Evolutionary conservation across 2,797 vertebrate genomes (phyloP), one percentile per base, ranked within the genome.

Genomic region (Lepidocolaptes lacrymiger): DNA sequence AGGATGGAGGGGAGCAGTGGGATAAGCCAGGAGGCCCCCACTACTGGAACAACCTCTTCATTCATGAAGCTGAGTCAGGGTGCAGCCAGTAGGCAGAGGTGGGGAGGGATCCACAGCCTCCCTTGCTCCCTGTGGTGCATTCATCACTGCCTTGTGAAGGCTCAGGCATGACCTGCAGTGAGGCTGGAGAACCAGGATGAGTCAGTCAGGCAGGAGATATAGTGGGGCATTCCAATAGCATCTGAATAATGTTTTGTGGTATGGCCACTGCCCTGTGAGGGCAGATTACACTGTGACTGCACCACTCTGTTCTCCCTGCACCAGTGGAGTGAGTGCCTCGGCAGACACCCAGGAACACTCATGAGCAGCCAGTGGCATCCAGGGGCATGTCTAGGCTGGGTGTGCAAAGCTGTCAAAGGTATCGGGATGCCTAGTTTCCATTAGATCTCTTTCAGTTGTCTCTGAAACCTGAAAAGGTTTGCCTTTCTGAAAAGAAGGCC

Each of bases 251-350:
- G 1, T 72, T 77, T 39, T 58, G 16, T 66, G 49, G 7, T 4
- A 9, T 2, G 0, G 24, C 15, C 1, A 1, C 44, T 46, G n/a
- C 22, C n/a, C 39, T 5, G 0, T 16, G 41, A 86, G 17, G 19
- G 12, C 48, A 76, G 59, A 44, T 30, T 28, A 18, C 26, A 18
- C 27, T 0, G 0, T 20, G 44, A 32, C 19, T 17, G 46, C n/a
- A 55, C 10, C 26, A 5, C 26, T 28, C 41, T 13, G 20, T 2
- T 0, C 4, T 28, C 32, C 32, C 37, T 12, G 21, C 3, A 17
- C 27, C 51, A 30, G 36, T 0, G 1, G 54, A 72, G 16, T 0
- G 1, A 48, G 20, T 2, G 3, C 28, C 16, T 34, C 0, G 0
- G 28, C 10, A 20, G n/a, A n/a, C 19, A 54, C 28, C 17, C 43